Percentiles rank a stretch among this genome's conserved stretches.
Conservation (phyloP, 2,797 vertebrate genomes). For the Channallabes apus region DNA sequence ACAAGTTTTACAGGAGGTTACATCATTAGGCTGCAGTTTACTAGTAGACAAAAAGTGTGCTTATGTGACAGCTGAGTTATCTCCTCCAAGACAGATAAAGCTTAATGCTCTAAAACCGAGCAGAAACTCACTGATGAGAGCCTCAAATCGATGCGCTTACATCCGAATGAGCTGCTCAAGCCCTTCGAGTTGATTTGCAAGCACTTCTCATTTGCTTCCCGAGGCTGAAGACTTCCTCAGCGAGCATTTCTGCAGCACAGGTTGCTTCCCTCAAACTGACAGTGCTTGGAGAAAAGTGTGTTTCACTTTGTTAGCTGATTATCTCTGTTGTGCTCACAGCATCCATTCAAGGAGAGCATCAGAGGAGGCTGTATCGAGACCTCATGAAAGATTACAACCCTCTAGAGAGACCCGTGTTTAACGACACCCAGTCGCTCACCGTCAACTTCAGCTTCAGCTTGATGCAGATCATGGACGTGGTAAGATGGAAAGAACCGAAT, state of each 20-base stretch:
- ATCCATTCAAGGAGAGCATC: constrained; percentile 69
- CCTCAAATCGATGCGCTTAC: constrained; percentile 45
- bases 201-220: constrained; percentile 18
- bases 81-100: background rate
- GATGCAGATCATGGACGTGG: constrained; percentile 80
- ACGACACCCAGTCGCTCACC: constrained; percentile 71
- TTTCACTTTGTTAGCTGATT: background rate
- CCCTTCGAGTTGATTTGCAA: constrained; percentile 40
- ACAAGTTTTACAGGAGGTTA: too few species aligned
- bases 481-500: constrained; percentile 35
- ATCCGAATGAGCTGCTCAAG: constrained; percentile 41
- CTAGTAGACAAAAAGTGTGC: background rate
- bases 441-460: constrained; percentile 73
- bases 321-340: constrained; percentile 52
- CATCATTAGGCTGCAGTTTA: too few species aligned
- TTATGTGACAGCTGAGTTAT: constrained; percentile 10
- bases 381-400: constrained; percentile 69
- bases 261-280: constrained; percentile 21
- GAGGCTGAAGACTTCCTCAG: constrained; percentile 22
- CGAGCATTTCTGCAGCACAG: constrained; percentile 1
- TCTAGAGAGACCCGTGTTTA: constrained; percentile 71
- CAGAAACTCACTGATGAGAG: constrained; percentile 46
- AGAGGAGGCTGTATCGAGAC: constrained; percentile 66
- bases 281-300: background rate
- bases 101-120: constrained; percentile 31